Evolutionary conservation across 2,888 invertebrate genomes (phyloP).

Genomic region (Lycocerus yunnanus): DNA sequence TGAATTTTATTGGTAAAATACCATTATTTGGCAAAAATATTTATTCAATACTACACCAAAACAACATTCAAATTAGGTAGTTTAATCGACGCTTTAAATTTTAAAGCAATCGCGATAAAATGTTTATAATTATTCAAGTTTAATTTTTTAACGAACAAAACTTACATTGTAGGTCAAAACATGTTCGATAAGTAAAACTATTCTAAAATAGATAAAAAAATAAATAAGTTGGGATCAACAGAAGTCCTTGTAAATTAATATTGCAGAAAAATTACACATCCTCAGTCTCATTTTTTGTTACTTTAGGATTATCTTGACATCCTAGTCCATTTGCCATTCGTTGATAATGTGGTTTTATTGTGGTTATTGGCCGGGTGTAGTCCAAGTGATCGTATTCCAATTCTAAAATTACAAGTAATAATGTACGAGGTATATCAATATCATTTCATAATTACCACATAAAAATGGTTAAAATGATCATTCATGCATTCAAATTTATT

Average conservation of each 20-base stretch:
- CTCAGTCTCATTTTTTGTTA: constrained; percentile 20
- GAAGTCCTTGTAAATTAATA: neutral
- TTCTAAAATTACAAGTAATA: constrained; percentile 60
- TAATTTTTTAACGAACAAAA: neutral
- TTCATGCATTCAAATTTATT: neutral
- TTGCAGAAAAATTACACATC: constrained; percentile 12
- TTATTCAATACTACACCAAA: neutral
- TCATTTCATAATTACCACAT: neutral
- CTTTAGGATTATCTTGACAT: constrained; percentile 14
- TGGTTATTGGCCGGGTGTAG: constrained; percentile 80
- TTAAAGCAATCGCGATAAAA: neutral
- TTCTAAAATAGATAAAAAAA: neutral
- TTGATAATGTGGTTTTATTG: constrained; percentile 84
- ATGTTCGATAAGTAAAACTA: neutral
- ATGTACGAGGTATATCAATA: neutral
- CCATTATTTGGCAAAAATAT: neutral
- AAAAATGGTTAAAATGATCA: neutral
- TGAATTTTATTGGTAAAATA: neutral
- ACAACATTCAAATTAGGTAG: neutral
- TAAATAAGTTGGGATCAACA: neutral
- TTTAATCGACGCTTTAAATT: too few relatives aligned
- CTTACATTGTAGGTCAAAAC: neutral
- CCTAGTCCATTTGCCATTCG: constrained; percentile 69
- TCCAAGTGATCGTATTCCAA: constrained; percentile 87
- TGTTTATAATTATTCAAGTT: neutral